Conservation (phyloP, 2,113 vertebrate genomes). For the Castor canadensis region DNA sequence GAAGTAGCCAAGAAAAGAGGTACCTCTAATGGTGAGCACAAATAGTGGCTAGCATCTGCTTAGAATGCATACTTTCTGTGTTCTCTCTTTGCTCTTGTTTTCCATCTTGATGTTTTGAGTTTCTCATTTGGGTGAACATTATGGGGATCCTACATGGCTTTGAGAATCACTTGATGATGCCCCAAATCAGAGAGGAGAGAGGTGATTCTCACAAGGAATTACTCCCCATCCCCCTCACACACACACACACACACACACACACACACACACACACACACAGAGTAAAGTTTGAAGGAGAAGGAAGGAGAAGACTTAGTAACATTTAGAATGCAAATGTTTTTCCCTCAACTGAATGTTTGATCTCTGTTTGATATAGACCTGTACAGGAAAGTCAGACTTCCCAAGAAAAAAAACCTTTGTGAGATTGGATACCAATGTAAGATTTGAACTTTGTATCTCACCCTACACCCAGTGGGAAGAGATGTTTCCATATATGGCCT, state of each 20-base stretch:
- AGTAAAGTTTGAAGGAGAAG: too few species aligned
- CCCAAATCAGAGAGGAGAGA: neutral
- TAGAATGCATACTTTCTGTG: neutral
- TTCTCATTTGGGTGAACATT: neutral
- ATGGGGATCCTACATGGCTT: neutral
- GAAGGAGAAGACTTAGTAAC: constrained; percentile 4
- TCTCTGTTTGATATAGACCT: neutral
- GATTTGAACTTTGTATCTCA: constrained; percentile 2
- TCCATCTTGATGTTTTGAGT: neutral
- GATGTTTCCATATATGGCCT: constrained; percentile 34
- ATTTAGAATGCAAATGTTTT: constrained; percentile 22
- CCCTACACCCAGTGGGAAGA: neutral
- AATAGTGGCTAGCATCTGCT: neutral
- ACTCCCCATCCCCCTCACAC: neutral
- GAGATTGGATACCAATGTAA: neutral
- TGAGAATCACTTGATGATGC: neutral
- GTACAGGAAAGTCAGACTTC: neutral
- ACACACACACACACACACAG: too few species aligned
- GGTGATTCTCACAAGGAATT: neutral
- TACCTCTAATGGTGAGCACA: neutral
- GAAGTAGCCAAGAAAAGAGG: neutral
- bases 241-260: too few species aligned
- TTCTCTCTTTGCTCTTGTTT: neutral
- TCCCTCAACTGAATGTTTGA: neutral
- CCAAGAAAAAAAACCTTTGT: neutral